These are phyloP conservation scores for Drosophila sturtevanti DNA, from an alignment of 1,140 invertebrate genomes.

Conservation along the genomic window DNA sequence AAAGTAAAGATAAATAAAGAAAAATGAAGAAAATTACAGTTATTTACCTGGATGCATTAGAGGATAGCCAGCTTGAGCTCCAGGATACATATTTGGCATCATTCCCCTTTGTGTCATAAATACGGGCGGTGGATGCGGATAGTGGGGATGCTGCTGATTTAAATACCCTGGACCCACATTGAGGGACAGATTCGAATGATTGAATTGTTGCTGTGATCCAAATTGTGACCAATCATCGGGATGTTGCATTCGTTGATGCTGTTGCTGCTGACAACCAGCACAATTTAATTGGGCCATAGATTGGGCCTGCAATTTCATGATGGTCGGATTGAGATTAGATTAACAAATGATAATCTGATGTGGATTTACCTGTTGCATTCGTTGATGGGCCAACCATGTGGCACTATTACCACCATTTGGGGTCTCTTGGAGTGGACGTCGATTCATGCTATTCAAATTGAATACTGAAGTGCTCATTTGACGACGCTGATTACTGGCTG, in stretches of 20 bases:
- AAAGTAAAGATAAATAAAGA: not conserved
- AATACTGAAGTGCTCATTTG: conserved; percentile 84
- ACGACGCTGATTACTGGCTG: conserved; percentile 53
- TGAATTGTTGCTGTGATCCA: conserved; percentile 85
- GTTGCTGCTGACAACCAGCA: conserved; percentile 74
- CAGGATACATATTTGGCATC: conserved; percentile 76
- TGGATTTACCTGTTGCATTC: conserved; percentile 73
- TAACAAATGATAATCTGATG: not conserved
- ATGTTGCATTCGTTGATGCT: conserved; percentile 49
- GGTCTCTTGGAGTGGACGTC: conserved; percentile 58
- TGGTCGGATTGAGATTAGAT: not conserved
- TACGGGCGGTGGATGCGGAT: conserved; percentile 69
- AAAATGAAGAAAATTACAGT: too few species aligned
- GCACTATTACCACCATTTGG: conserved; percentile 22
- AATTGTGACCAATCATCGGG: conserved; percentile 83
- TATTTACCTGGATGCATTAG: conserved; percentile 72
- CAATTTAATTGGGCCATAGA: conserved; percentile 88
- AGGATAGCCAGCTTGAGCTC: conserved; percentile 61
- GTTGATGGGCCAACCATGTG: conserved; percentile 64
- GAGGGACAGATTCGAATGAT: conserved; percentile 87
- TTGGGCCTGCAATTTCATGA: conserved; percentile 84
- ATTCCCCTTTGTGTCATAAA: conserved; percentile 79
- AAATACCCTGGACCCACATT: conserved; percentile 84
- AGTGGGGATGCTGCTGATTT: conserved; percentile 83
- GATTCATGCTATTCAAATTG: conserved; percentile 82